Conservation (phyloP, 2,113 vertebrate species). For the Tricholaema leucomelas region DNA sequence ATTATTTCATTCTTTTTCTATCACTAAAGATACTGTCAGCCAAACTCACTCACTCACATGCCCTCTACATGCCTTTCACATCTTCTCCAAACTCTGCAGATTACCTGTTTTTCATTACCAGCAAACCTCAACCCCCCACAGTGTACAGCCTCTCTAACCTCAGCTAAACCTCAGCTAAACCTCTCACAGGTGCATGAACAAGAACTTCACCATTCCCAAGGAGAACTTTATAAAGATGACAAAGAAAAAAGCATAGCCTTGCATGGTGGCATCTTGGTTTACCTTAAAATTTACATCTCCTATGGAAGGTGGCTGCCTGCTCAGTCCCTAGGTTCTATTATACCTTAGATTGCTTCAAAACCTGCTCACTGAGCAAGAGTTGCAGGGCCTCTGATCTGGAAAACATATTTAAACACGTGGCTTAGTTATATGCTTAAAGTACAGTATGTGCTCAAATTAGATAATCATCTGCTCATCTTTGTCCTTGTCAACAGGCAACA, state of each 20-base stretch:
- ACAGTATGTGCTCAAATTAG: conserved; percentile 36
- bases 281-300: neutral
- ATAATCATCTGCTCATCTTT: conserved; percentile 34
- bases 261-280: neutral
- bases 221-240: neutral
- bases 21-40: conserved; percentile 72
- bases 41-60: conserved; percentile 68
- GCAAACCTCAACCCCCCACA: conserved; percentile 55
- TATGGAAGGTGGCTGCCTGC: neutral
- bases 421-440: neutral
- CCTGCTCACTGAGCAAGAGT: neutral
- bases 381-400: neutral
- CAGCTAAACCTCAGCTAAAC: conserved; percentile 56
- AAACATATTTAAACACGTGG: neutral
- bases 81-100: conserved; percentile 49
- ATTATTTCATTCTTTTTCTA: conserved; percentile 78
- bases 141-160: conserved; percentile 30
- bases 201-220: neutral
- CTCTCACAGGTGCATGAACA: conserved; percentile 54
- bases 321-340: neutral
- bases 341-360: neutral
- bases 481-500: conserved; percentile 15
- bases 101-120: conserved; percentile 65
- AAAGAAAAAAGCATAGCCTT: neutral
- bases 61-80: conserved; percentile 62